Base-by-base conservation (phyloP, 2,797 vertebrate genomes). In the Pangasius krempfi region DNA sequence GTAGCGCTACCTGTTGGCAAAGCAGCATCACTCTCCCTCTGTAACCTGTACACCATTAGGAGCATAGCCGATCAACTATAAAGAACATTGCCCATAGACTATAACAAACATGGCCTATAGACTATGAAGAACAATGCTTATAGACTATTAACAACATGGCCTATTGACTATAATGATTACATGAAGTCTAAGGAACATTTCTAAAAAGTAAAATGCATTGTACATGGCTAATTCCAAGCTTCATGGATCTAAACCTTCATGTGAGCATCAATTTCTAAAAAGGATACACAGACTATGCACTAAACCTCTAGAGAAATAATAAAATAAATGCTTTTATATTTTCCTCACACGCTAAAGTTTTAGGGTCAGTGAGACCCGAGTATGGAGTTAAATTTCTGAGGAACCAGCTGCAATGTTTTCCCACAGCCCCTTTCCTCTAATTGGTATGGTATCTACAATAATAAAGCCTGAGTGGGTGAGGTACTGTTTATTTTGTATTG, bases 381-480 rank as follows among this genome's bases (percentile, higher is more conserved):
- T 56, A 33, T 56, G 30, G 86, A 72, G 44, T 70, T 47, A 50
- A 84, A 66, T 84, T 62, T 88, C 50, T 30, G 66, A 47, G 40
- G 85, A 50, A 58, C 83, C 86, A 92, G 89, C 86, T 89, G 91
- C 25, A 80, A 83, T 72, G 27, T 72, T 62, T 79, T 89, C 78
- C 72, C 50, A 70, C 66, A 79, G 40, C 84, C 62, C 54, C 81
- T 62, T 37, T 37, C 52, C 62, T 56, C 37, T 83, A 91, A 81
- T 82, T 87, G 85, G 66, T 85, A 68, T 64, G 50, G 68, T 20
- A 40, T 89, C 84, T 85, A 66, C 76, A 87, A 84, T 75, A 87
- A 89, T 58, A 80, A 86, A 85, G 86, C 13, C 72, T 75, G 94
- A 95, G 93, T 64, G 86, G 88, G 83, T 82, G 86, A 88, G 68